A percentile compares a stretch with the other conserved stretches of the same genome.
Conservation (phyloP, 1,140 invertebrate species). For the Dysdera silvatica region DNA sequence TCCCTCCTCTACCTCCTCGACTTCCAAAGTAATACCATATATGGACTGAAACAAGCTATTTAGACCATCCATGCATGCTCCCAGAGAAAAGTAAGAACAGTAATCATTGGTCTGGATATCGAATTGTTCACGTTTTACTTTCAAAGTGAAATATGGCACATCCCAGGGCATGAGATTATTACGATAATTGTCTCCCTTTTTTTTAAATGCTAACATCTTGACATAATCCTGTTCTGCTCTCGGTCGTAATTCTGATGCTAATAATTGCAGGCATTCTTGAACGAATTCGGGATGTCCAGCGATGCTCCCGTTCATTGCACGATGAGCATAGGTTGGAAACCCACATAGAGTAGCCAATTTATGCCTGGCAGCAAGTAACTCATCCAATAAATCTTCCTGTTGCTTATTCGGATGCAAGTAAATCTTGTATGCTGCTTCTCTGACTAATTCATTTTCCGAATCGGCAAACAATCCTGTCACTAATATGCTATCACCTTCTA, state of each 20-base stretch:
- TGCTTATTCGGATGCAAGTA: conserved; percentile 68
- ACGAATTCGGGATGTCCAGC: conserved; percentile 72
- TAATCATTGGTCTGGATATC: conserved; percentile 53
- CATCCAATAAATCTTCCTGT: conserved; percentile 65
- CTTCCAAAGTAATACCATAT: conserved; percentile 67
- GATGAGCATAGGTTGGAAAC: conserved; percentile 77
- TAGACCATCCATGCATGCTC: conserved; percentile 90
- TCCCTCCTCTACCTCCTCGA: conserved; percentile 60
- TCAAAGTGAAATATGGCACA: conserved; percentile 57
- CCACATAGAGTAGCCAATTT: conserved; percentile 75
- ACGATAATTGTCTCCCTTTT: conserved; percentile 42
- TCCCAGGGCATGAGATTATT: conserved; percentile 67
- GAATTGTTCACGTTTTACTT: conserved; percentile 16
- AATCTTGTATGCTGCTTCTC: conserved; percentile 81
- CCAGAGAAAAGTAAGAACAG: conserved; percentile 84
- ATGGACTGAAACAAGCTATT: conserved; percentile 72
- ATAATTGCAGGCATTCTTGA: conserved; percentile 63
- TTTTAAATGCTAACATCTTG: conserved; percentile 66
- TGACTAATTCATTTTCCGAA: conserved; percentile 61
- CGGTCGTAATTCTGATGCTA: conserved; percentile 54
- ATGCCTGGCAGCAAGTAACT: conserved; percentile 63
- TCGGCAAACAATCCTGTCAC: conserved; percentile 71
- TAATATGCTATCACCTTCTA: conserved; percentile 60
- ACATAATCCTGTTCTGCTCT: conserved; percentile 48
- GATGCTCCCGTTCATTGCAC: conserved; percentile 77